Conservation (phyloP, 1,140 invertebrate species). For the Branchinecta lynchi region DNA sequence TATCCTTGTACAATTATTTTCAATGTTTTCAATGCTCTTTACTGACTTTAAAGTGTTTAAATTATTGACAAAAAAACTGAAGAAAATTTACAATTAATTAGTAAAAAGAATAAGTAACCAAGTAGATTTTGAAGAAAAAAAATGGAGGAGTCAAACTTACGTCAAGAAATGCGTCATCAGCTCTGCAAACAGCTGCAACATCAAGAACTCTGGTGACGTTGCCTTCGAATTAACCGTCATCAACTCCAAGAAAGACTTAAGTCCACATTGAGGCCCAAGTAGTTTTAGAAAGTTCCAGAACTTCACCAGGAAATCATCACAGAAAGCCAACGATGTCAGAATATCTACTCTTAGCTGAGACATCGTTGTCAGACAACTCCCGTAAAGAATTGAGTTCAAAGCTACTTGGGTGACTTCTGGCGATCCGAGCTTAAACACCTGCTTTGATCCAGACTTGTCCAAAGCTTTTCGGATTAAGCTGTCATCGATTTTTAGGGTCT, state of each 20-base stretch:
- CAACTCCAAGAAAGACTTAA: conserved; percentile 78
- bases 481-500: conserved; percentile 12
- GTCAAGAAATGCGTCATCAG: conserved; percentile 95
- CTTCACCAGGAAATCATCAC: conserved; percentile 72
- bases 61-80: no score
- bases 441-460: conserved; percentile 19
- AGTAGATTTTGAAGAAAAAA: no score
- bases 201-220: conserved; percentile 66
- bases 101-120: no score
- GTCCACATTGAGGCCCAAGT: conserved; percentile 67
- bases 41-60: no score
- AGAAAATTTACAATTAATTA: no score
- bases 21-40: no score
- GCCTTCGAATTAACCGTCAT: conserved; percentile 59
- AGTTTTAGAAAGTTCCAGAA: conserved; percentile 82
- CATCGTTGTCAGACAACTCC: conserved; percentile 72
- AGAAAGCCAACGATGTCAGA: conserved; percentile 82
- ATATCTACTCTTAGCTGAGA: conserved; percentile 86
- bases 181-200: conserved; percentile 85
- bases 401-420: conserved; percentile 62
- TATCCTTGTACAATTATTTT: no score
- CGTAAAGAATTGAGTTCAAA: conserved; percentile 75
- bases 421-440: conserved; percentile 47
- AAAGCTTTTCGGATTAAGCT: conserved; percentile 30
- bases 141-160: no score